Evolutionary conservation across 2,888 invertebrate genomes (phyloP).

Genomic region (Aporophyla lueneburgensis): DNA sequence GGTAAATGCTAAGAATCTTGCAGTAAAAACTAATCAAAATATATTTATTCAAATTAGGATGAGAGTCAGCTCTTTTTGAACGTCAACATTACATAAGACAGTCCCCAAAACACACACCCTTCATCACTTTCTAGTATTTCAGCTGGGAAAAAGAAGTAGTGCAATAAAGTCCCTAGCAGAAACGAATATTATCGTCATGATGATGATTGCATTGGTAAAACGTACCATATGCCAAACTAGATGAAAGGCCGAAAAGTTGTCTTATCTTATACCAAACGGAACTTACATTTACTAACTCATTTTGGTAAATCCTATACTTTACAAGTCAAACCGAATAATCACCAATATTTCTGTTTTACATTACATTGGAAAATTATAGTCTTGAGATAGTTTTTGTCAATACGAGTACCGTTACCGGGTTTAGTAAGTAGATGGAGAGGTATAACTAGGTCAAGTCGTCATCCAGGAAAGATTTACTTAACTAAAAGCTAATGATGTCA

Average conservation of each 20-base stretch:
- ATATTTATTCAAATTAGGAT: too few species aligned
- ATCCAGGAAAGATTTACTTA: not conserved
- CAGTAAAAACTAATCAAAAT: not conserved
- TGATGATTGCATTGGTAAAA: not conserved
- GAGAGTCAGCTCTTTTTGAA: too few species aligned
- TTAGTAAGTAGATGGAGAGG: not conserved
- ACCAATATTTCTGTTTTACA: not conserved
- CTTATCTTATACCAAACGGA: not conserved
- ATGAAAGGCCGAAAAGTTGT: not conserved
- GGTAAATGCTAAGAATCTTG: not conserved
- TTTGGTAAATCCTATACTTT: not conserved
- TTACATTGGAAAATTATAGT: not conserved
- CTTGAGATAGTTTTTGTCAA: not conserved
- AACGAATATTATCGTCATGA: too few species aligned
- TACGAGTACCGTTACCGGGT: not conserved
- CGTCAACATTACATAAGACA: too few species aligned
- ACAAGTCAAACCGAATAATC: not conserved
- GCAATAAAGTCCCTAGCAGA: too few species aligned
- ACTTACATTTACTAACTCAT: not conserved
- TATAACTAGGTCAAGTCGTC: not conserved
- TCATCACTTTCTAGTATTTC: too few species aligned
- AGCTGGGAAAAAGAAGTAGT: too few species aligned
- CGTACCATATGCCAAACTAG: not conserved
- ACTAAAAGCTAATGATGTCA: slow-evolving; percentile 22
- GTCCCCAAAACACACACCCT: too few species aligned